phyloP scores from a whole-genome alignment of 1,140 invertebrate genomes.

The Centruroides vittatus region DNA sequence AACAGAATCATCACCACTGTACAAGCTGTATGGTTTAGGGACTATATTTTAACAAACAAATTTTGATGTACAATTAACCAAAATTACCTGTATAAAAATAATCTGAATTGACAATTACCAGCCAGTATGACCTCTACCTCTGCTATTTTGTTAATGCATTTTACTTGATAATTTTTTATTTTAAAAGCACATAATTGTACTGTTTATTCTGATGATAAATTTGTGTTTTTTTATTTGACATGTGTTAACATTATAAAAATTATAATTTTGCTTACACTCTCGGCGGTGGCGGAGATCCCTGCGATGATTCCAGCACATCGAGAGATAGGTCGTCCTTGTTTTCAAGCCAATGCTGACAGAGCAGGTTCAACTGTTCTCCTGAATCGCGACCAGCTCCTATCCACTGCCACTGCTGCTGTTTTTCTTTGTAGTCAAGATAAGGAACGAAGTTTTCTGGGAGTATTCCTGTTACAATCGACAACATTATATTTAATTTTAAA shows the following conservation, averaged over 20 bases:
- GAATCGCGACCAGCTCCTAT: conserved; percentile 86
- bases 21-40: no score
- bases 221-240: not conserved
- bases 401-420: conserved; percentile 65
- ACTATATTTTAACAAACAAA: no score
- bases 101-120: no score
- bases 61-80: no score
- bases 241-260: not conserved
- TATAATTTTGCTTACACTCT: conserved; percentile 24
- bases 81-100: no score
- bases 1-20: no score
- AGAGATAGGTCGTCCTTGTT: conserved; percentile 32
- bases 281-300: conserved; percentile 30
- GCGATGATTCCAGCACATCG: conserved; percentile 23
- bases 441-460: conserved; percentile 81
- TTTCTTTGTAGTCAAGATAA: conserved; percentile 74
- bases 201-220: not conserved
- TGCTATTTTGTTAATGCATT: no score
- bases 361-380: conserved; percentile 53
- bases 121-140: no score
- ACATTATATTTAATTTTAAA: no score
- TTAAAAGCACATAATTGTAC: no score
- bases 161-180: no score
- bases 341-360: conserved; percentile 62
- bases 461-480: conserved; percentile 31